A percentile compares a stretch with the other conserved stretches of the same genome.
These are phyloP conservation scores for Cynocephalus volans DNA, from an alignment of 2,113 vertebrate species.

Conservation along the genomic window DNA sequence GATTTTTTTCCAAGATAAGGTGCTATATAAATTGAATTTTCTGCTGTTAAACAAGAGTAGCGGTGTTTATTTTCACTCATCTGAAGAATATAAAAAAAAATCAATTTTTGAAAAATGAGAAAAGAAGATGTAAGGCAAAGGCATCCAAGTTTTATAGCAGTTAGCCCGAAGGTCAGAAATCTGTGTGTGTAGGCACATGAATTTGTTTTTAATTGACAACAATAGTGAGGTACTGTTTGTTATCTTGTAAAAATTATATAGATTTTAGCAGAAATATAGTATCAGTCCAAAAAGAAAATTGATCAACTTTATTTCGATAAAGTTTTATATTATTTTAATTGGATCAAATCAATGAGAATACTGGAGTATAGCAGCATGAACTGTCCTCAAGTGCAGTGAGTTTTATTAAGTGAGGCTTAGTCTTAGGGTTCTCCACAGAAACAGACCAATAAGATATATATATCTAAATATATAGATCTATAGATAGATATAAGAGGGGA, in stretches of 20 bases:
- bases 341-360: background rate
- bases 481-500: background rate
- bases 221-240: background rate
- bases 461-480: too few relatives aligned
- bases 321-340: background rate
- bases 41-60: background rate
- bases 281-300: background rate
- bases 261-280: background rate
- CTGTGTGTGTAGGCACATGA: background rate
- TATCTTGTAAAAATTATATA: background rate
- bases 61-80: background rate
- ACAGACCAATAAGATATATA: background rate
- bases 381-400: background rate
- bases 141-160: background rate
- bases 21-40: background rate
- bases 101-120: slow-evolving; percentile 42
- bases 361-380: background rate
- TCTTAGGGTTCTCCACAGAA: background rate
- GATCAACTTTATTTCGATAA: background rate
- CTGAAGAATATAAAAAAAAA: background rate
- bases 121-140: background rate
- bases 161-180: background rate
- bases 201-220: background rate
- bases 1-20: slow-evolving; percentile 7
- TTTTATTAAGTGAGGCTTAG: background rate